A percentile compares a stretch with the other conserved stretches of the same genome.
phyloP scores from a whole-genome alignment of 2,113 vertebrate genomes.

The Sitta europaea region DNA sequence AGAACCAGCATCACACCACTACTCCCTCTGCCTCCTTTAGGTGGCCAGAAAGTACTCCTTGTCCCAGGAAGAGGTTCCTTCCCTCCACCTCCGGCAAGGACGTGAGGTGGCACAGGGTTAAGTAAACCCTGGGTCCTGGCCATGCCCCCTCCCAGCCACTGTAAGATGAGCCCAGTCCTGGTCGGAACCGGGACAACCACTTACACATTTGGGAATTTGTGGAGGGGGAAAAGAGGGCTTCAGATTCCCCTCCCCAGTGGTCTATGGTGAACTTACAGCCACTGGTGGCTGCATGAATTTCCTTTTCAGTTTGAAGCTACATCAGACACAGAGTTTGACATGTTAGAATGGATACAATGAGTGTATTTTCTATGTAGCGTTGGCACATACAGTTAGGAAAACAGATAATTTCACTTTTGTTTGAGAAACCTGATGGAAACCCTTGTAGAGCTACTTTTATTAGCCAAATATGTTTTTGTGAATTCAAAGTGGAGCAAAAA shows the following conservation, averaged over 20 bases:
- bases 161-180: neutral
- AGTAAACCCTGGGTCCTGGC: fast-evolving
- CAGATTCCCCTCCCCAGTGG: neutral
- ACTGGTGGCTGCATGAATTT: neutral
- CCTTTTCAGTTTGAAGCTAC: neutral
- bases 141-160: neutral
- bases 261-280: neutral
- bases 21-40: neutral
- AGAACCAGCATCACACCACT: neutral
- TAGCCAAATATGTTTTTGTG: neutral
- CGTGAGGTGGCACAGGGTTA: too few relatives aligned
- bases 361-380: neutral
- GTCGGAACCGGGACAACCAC: fast-evolving
- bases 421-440: neutral
- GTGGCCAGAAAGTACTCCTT: too few relatives aligned
- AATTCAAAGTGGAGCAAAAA: neutral
- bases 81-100: neutral
- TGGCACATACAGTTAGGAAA: neutral
- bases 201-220: neutral
- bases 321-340: neutral
- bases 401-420: neutral
- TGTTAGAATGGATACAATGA: neutral
- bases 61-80: neutral
- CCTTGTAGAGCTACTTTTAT: neutral
- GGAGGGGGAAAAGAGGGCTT: neutral